Evolutionary conservation across 2,113 vertebrate species (phyloP).

Genomic region (Gnathonemus longibarbis): DNA sequence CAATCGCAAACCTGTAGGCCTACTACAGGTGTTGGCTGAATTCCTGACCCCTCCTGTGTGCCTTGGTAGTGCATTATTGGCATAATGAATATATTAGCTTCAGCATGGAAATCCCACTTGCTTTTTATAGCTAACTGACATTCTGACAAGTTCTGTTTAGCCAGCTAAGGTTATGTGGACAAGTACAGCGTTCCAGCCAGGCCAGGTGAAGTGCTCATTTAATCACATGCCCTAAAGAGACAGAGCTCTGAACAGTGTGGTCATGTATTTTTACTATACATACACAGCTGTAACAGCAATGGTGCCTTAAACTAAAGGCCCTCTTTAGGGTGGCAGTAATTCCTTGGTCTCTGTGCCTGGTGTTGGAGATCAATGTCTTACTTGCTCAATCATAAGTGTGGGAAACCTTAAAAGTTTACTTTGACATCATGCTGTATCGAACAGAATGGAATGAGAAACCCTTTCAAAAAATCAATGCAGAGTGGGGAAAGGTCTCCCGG

Average conservation of each 20-base stretch:
- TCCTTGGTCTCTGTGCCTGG: background rate
- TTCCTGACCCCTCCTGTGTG: background rate
- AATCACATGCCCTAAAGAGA: background rate
- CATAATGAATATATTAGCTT: background rate
- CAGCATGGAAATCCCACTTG: background rate
- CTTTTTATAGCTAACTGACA: background rate
- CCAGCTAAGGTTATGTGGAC: background rate
- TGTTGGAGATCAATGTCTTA: background rate
- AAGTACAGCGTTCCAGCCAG: background rate
- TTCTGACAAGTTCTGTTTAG: background rate
- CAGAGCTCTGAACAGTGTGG: background rate
- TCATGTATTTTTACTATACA: background rate
- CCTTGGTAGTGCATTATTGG: background rate
- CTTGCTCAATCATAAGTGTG: background rate
- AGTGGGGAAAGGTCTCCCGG: background rate
- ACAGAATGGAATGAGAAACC: background rate
- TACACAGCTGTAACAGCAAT: background rate
- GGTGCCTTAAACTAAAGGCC: background rate
- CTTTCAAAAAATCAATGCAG: slow-evolving; percentile 6
- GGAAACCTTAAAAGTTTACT: background rate
- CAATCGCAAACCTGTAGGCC: background rate
- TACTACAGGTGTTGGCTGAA: background rate
- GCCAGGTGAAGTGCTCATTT: background rate
- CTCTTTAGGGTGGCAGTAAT: background rate
- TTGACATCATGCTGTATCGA: background rate